These are phyloP conservation scores for Melanotaenia maccullochi DNA, from an alignment of 2,797 vertebrate genomes.

Conservation along the genomic window DNA sequence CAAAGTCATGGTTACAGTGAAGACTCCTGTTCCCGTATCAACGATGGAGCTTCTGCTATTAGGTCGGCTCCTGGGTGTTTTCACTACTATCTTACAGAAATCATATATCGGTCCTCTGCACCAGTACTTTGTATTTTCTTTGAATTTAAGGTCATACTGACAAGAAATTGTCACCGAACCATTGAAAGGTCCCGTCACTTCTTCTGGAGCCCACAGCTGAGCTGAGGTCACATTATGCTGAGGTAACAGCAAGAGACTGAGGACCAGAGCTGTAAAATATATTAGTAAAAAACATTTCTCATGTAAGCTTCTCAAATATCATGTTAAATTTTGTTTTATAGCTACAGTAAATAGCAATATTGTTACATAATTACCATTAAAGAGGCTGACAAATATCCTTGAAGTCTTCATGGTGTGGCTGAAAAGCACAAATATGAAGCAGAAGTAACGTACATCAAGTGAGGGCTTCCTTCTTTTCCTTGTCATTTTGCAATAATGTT, in stretches of 20 bases:
- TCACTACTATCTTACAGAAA: slow-evolving; percentile 50
- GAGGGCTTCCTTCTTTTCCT: slow-evolving; percentile 25
- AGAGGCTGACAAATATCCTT: slow-evolving; percentile 6
- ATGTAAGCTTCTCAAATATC: slow-evolving; percentile 1
- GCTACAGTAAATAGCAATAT: not conserved
- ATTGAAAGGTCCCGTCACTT: slow-evolving; percentile 26
- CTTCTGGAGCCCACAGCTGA: slow-evolving; percentile 44
- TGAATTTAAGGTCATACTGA: slow-evolving; percentile 46
- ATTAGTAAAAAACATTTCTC: not conserved
- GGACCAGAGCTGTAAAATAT: slow-evolving; percentile 43
- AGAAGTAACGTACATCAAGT: slow-evolving; percentile 3
- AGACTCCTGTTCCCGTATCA: slow-evolving; percentile 52
- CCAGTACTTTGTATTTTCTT: slow-evolving; percentile 71
- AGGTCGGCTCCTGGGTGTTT: slow-evolving; percentile 15
- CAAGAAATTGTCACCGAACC: slow-evolving; percentile 56
- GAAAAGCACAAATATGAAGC: not conserved
- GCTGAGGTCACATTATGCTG: slow-evolving; percentile 17
- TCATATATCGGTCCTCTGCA: slow-evolving; percentile 63
- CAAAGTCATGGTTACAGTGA: slow-evolving; percentile 65
- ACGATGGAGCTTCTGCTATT: slow-evolving; percentile 43
- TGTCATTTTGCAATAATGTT: slow-evolving; percentile 25
- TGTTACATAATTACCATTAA: slow-evolving; percentile 47
- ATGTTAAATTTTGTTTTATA: not conserved
- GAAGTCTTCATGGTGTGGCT: slow-evolving; percentile 37
- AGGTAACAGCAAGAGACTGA: slow-evolving; percentile 50